Conservation (phyloP, 2,888 invertebrate species). For the Agrilus cyanescens region DNA sequence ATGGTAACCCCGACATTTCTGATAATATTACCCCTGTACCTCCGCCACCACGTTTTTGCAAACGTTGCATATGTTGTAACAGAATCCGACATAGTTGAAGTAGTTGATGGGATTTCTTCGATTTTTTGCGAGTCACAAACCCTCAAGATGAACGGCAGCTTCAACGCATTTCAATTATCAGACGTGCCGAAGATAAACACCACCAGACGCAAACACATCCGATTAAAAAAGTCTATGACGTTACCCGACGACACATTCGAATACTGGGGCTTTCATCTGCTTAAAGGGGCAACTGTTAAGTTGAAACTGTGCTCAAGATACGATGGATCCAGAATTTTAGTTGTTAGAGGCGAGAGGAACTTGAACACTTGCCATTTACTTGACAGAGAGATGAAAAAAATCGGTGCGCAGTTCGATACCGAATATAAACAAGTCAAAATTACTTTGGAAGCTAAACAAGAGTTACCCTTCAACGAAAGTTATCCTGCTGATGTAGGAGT, state of each 20-base stretch:
- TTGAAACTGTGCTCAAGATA: constrained; percentile 70
- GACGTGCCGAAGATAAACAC: constrained; percentile 52
- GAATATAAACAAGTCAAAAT: constrained; percentile 42
- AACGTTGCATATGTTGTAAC: constrained; percentile 68
- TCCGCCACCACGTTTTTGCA: constrained; percentile 63
- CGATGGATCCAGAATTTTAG: constrained; percentile 66
- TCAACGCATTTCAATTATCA: constrained; percentile 35
- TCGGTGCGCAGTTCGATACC: constrained; percentile 46
- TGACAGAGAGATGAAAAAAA: constrained; percentile 54
- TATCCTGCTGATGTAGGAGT: constrained; percentile 20
- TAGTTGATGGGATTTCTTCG: constrained; percentile 70
- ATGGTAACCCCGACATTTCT: constrained; percentile 62
- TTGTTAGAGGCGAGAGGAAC: constrained; percentile 68
- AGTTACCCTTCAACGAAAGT: constrained; percentile 21
- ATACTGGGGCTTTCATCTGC: constrained; percentile 79
- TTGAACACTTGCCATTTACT: constrained; percentile 67
- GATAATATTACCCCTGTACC: constrained; percentile 65
- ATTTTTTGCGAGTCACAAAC: constrained; percentile 72
- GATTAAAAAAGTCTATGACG: constrained; percentile 69
- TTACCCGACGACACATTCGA: constrained; percentile 76
- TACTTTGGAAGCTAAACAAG: constrained; percentile 47
- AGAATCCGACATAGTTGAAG: constrained; percentile 75
- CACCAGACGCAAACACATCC: constrained; percentile 56
- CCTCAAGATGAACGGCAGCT: constrained; percentile 60
- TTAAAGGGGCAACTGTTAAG: constrained; percentile 65